Base-by-base conservation (phyloP, 2,797 vertebrate genomes). In the Hydrolagus colliei region DNA sequence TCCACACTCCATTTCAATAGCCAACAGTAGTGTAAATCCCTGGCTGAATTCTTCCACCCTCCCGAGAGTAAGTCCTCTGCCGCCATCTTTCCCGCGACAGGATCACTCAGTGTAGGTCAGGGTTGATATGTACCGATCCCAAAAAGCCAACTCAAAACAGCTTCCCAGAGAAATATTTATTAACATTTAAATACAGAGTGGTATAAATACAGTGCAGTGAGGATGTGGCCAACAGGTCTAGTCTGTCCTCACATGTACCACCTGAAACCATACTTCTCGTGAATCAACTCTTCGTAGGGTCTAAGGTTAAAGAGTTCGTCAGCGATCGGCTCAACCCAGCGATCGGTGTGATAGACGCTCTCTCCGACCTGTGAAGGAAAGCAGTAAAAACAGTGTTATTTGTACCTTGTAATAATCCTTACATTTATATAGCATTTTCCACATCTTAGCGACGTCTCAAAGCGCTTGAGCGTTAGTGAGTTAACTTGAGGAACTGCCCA, bases 291-390 rank as follows among this genome's bases (percentile, higher is more conserved):
- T 0, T 93, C 88, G 0, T 61, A 0, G 0, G 95, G 92, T n/a
- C 94, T 93, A 3, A 98, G 93, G 89, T 92, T 95, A 8, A 91
- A 96, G 5, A 99, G 91, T 90, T 98, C 96, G 0, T 95, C 92
- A 0, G 86, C 0, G 0, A 89, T 5, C 0, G 97, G 97, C 0
- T 90, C 0, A 0, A 96, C 92, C 97, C 97, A 99, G 90, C 97
- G 96, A 0, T 94, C 93, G 0, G 97, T 96, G 92, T 97, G 92
- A 91, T 93, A 99, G 32, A 92, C 18, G 0, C 89, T 95, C 85
- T 98, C 96, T 0, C 97, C 97, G 0, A 98, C 96, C 97, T 98
- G 90, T 0, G 59, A 84, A 10, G 67, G 20, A 9, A 11, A 12
- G 32, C 11, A 68, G 16, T 35, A 16, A 71, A 27, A 12, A 13